These are phyloP conservation scores for Gonioctena quinquepunctata DNA, from an alignment of 1,140 invertebrate genomes.

Conservation along the genomic window DNA sequence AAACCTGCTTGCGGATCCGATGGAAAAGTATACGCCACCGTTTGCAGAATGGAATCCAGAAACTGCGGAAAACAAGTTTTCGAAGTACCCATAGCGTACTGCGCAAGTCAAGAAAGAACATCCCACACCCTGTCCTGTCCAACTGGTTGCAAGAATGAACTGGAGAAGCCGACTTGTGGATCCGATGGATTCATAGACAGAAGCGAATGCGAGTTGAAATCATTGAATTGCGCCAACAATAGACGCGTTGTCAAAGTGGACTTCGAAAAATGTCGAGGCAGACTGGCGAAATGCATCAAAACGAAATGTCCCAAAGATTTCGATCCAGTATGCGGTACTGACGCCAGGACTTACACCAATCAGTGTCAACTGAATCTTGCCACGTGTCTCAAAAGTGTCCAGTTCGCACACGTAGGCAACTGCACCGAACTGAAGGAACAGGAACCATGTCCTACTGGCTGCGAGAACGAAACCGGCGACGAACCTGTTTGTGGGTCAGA, in stretches of 20 bases:
- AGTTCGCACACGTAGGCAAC: conserved; percentile 83
- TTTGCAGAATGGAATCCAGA: too few species aligned
- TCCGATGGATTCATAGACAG: conserved; percentile 86
- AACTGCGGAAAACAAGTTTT: conserved; percentile 80
- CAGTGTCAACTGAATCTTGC: conserved; percentile 80
- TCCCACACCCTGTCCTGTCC: conserved; percentile 66
- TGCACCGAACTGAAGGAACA: conserved; percentile 76
- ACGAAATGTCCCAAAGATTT: conserved; percentile 66
- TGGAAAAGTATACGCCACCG: too few species aligned
- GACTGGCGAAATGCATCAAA: conserved; percentile 73
- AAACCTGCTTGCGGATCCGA: too few species aligned
- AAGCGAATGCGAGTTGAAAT: conserved; percentile 87
- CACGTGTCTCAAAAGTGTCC: conserved; percentile 80
- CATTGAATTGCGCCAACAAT: conserved; percentile 76
- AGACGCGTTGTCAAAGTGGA: conserved; percentile 72
- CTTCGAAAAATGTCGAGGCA: conserved; percentile 74
- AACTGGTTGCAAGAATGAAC: conserved; percentile 67
- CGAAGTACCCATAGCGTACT: conserved; percentile 87
- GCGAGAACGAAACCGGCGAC: conserved; percentile 69
- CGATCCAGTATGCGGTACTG: conserved; percentile 82
- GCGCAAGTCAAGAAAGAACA: conserved; percentile 76
- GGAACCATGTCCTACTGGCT: conserved; percentile 72
- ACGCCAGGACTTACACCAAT: conserved; percentile 80
- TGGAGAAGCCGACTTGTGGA: conserved; percentile 77
- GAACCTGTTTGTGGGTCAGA: conserved; percentile 89